Evolutionary conservation across 2,113 vertebrate genomes (phyloP).

Genomic region (Phyllopteryx taeniolatus): DNA sequence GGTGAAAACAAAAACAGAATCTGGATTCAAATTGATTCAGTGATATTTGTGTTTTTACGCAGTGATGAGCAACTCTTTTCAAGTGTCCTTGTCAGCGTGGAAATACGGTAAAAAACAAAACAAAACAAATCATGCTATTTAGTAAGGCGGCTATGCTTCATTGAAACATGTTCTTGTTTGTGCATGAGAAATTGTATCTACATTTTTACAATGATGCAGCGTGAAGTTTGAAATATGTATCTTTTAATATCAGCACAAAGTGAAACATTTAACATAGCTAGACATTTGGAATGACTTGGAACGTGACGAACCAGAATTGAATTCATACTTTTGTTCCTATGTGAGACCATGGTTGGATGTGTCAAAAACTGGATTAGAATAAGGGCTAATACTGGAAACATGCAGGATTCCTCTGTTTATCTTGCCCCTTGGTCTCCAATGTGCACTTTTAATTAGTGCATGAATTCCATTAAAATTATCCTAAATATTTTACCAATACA

Average conservation of each 20-base stretch:
- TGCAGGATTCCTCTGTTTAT: not conserved
- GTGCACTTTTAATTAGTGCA: slow-evolving; percentile 5
- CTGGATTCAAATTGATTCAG: not conserved
- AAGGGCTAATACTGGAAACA: not conserved
- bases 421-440: not conserved
- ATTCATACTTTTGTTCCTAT: not conserved
- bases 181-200: not conserved
- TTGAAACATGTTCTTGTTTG: not conserved
- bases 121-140: not conserved
- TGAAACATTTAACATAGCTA: not conserved
- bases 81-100: not conserved
- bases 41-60: not conserved
- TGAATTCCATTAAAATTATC: slow-evolving; percentile 11
- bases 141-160: not conserved
- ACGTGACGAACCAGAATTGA: not conserved
- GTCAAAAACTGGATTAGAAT: not conserved
- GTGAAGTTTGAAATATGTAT: not conserved
- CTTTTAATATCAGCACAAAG: not conserved
- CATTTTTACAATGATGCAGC: not conserved
- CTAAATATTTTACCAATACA: slow-evolving; percentile 1
- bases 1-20: slow-evolving; percentile 16
- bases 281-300: not conserved
- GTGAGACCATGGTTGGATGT: not conserved
- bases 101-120: not conserved
- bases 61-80: not conserved